A percentile compares a stretch with the other conserved stretches of the same genome.
phyloP scores from a whole-genome alignment of 2,888 invertebrate species.

The Andrena camellia region DNA sequence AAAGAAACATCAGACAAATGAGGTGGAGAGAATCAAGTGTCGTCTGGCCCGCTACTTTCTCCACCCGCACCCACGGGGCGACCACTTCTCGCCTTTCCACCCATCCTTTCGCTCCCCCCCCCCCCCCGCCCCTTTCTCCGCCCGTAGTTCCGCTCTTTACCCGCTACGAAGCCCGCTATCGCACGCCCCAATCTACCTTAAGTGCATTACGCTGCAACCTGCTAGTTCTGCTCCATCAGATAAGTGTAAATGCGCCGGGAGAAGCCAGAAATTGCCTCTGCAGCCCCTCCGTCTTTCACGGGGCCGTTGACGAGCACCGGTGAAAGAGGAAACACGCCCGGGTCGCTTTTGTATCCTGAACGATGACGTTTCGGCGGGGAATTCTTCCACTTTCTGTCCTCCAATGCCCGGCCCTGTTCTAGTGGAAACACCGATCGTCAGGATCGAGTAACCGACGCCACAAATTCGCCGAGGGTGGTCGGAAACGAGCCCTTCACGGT shows the following conservation, averaged over 20 bases:
- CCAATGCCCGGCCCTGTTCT: not conserved
- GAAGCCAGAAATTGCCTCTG: constrained; percentile 49
- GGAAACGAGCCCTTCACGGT: not conserved
- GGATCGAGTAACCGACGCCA: not conserved
- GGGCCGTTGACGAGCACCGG: constrained; percentile 17
- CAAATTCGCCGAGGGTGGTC: not conserved
- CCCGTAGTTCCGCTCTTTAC: not conserved
- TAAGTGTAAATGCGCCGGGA: constrained; percentile 30
- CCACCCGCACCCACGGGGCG: not conserved
- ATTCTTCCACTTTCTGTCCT: not conserved
- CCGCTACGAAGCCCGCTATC: constrained; percentile 41
- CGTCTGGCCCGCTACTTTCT: constrained; percentile 16
- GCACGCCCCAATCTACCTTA: constrained; percentile 62
- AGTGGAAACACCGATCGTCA: not conserved
- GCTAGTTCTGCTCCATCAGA: constrained; percentile 8
- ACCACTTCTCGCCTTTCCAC: constrained; percentile 24
- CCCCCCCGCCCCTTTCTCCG: not conserved
- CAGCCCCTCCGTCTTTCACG: constrained; percentile 17
- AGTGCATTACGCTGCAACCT: constrained; percentile 59
- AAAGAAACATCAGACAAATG: constrained; percentile 57
- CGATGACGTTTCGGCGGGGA: not conserved
- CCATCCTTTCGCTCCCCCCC: not conserved
- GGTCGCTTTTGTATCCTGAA: not conserved
- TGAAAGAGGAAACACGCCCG: constrained; percentile 4
- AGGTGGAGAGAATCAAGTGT: constrained; percentile 42